phyloP scores from a whole-genome alignment of 1,140 invertebrate genomes.

The Pseudomyrmex sp. region DNA sequence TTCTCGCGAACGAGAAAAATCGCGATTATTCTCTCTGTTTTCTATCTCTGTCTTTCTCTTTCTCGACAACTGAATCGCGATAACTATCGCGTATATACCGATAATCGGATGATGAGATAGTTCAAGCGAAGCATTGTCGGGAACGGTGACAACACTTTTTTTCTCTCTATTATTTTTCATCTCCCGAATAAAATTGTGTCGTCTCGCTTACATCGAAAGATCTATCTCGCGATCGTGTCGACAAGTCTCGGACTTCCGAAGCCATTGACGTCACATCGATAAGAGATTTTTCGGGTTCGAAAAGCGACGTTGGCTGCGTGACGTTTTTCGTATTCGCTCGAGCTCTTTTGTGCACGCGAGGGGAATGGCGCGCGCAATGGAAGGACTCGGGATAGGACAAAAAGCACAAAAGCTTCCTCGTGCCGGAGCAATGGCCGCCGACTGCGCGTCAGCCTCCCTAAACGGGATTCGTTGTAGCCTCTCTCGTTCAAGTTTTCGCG shows the following conservation, averaged over 20 bases:
- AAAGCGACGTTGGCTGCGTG: constrained; percentile 14
- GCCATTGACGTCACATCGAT: constrained; percentile 12
- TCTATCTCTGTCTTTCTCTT: background rate
- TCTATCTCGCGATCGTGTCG: background rate
- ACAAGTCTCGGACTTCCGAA: background rate
- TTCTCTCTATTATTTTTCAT: constrained; percentile 19
- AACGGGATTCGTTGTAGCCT: constrained; percentile 49
- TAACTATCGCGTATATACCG: background rate
- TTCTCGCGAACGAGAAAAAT: constrained; percentile 7
- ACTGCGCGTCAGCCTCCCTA: constrained; percentile 23
- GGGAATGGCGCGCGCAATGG: constrained; percentile 50
- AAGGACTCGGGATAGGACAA: constrained; percentile 32
- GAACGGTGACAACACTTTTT: constrained; percentile 39
- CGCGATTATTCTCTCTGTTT: background rate
- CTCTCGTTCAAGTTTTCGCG: constrained; percentile 12
- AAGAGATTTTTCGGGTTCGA: constrained; percentile 51
- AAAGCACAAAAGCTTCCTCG: constrained; percentile 53
- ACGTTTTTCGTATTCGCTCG: constrained; percentile 59
- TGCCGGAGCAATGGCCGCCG: constrained; percentile 50
- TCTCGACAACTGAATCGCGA: background rate
- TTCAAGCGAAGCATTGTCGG: background rate
- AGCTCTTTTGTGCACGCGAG: constrained; percentile 41
- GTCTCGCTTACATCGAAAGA: background rate
- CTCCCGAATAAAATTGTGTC: constrained; percentile 28
- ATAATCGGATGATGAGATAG: background rate